Evolutionary conservation across 2,797 vertebrate species (phyloP), one percentile per base, ranked within the genome.

Genomic region (Gadopsis marmoratus): DNA sequence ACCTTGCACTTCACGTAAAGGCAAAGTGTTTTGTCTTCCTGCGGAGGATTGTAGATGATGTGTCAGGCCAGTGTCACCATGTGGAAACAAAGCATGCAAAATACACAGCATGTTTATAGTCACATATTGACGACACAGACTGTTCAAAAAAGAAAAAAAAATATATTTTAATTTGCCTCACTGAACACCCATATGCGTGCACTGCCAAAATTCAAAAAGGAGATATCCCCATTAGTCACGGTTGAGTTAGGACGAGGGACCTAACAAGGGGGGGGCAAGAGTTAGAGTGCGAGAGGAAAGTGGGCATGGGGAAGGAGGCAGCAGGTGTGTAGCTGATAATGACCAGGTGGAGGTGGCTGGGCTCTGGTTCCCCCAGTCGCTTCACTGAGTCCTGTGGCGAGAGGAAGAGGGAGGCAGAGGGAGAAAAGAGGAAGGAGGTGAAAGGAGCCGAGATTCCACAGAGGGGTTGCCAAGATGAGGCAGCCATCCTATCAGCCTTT

Each of bases 281-380:
- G 61, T 78, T 72, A 11, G 31, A 75, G 68, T 47, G 48, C 37
- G n/a, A 56, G 62, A 83, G 60, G 67, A 76, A 55, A 82, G 72
- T 10, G 72, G 62, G 70, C 55, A 39, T 26, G 48, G 29, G 43
- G 74, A 71, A 55, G 35, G 53, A 70, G 89, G 91, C 79, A 91
- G 83, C 94, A 95, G 93, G 94, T 95, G 94, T 83, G 76, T 83
- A 76, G 82, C 79, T 86, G 86, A 82, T 91, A 91, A 88, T 90
- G 83, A 86, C 83, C 91, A 92, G 91, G 92, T 93, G 92, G 92
- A 93, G 70, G 79, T 78, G 81, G 85, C 83, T 65, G 76, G 71
- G 79, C 81, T 88, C 81, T 43, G 84, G 89, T 90, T 91, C 88
- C 79, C 86, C 90, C 82, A 79, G 75, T 88, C 71, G 74, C 79